Evolutionary conservation across 1,140 invertebrate genomes (phyloP), one percentile per base, ranked within the genome.

Genomic region (Pantala flavescens): DNA sequence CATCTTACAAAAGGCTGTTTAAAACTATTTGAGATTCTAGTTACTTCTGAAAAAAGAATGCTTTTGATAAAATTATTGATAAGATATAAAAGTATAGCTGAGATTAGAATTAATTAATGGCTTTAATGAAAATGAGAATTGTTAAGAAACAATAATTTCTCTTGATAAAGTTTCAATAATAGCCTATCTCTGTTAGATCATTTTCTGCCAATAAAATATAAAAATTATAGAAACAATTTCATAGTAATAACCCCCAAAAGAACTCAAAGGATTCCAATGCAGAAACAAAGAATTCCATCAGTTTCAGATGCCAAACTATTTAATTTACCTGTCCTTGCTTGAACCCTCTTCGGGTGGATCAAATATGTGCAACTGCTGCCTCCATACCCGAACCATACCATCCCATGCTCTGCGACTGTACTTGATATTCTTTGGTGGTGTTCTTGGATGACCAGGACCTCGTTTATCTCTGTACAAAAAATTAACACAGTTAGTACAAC

Each of bases 321-420:
- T 72, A 72, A 23, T 23, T 71, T 71, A 72, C 24, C 7, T 72
- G 70, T 36, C 63, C 9, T 78, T 76, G 42, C 43, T 49, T 36
- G 73, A 74, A 23, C 74, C 77, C 70, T 83, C 80, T 23, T 79
- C 78, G 49, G 86, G 84, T 43, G 89, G 87, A 83, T 96, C 94
- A 87, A 89, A 98, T 76, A 86, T 84, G 81, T 98, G 95, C 24
- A 98, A 83, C 77, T 91, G 87, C 79, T 91, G 89, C 70, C 94
- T 86, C 95, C 95, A 97, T 71, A 92, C 86, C 82, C 90, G 92
- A 0, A 98, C 88, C 77, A 95, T 85, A 16, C 89, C 90, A 82
- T 98, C 96, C 90, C 94, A 98, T 11, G 91, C 94, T 78, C 95
- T 85, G 71, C 96, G 86, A 79, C 93, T 96, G 82, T 95, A 96